phyloP scores from a whole-genome alignment of 2,888 invertebrate species.

The Thymelicus sylvestris region DNA sequence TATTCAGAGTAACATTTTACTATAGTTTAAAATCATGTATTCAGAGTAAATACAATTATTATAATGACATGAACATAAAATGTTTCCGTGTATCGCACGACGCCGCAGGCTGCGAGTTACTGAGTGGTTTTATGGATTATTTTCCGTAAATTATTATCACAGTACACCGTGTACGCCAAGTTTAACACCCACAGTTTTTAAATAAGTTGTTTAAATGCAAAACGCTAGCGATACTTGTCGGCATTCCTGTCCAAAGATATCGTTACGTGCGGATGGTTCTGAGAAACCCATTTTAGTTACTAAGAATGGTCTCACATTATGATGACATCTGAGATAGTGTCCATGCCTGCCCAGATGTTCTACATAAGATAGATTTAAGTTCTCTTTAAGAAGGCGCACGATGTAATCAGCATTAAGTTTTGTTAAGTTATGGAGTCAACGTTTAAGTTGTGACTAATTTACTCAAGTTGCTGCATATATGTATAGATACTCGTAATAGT shows the following conservation, averaged over 20 bases:
- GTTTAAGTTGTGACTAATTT: not conserved
- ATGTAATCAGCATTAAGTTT: not conserved
- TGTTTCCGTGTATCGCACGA: not conserved
- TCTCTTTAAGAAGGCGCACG: not conserved
- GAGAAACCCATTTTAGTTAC: constrained; percentile 23
- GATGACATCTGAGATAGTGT: constrained; percentile 13
- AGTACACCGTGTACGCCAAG: not conserved
- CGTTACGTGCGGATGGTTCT: constrained; percentile 17
- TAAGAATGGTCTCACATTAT: constrained; percentile 10
- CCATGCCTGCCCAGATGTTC: constrained; percentile 1
- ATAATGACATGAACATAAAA: not conserved
- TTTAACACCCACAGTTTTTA: constrained; percentile 7
- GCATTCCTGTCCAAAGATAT: constrained; percentile 12
- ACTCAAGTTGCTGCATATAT: not conserved
- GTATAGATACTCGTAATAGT: no score
- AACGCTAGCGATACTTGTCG: constrained; percentile 11
- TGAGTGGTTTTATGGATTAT: not conserved
- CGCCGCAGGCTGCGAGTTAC: not conserved
- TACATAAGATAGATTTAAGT: not conserved
- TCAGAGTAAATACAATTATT: not conserved
- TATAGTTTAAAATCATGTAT: not conserved
- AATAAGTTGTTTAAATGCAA: constrained; percentile 12
- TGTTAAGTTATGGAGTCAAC: not conserved
- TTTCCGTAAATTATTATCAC: not conserved
- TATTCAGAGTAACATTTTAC: no score